Conservation (phyloP, 2,797 vertebrate species). For the Spinibarbus caldwelli region DNA sequence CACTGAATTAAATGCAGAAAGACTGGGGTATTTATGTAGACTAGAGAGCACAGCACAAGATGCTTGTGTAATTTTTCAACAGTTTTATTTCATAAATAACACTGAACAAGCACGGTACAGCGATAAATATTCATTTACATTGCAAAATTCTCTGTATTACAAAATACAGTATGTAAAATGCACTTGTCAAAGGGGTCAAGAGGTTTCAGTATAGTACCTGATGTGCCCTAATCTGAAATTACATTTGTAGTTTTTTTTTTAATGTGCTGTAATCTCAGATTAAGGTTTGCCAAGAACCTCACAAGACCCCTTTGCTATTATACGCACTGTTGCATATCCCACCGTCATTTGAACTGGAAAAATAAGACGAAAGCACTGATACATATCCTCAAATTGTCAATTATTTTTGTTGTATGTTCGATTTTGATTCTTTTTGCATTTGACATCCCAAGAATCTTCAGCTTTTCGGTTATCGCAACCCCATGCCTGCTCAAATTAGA, state of each 20-base stretch:
- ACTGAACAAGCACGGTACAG: conserved; percentile 82
- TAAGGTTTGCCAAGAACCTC: conserved; percentile 67
- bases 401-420: conserved; percentile 16
- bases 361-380: conserved; percentile 64
- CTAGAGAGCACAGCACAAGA: neutral
- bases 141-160: conserved; percentile 81
- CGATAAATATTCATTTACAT: conserved; percentile 80
- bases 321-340: conserved; percentile 79
- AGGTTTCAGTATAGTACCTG: conserved; percentile 71
- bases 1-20: conserved; percentile 5
- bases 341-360: conserved; percentile 70
- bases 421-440: conserved; percentile 45
- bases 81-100: conserved; percentile 81
- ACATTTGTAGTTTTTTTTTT: conserved; percentile 44
- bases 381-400: conserved; percentile 2
- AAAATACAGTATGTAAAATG: conserved; percentile 86
- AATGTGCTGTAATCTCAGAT: conserved; percentile 66
- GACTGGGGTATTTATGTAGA: neutral
- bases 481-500: conserved; percentile 3
- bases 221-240: conserved; percentile 60
- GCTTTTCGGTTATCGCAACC: conserved; percentile 23
- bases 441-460: conserved; percentile 32
- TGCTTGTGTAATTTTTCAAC: neutral
- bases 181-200: conserved; percentile 79
- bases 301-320: conserved; percentile 65